phyloP scores from a whole-genome alignment of 2,113 vertebrate genomes.

The Suricata suricatta region DNA sequence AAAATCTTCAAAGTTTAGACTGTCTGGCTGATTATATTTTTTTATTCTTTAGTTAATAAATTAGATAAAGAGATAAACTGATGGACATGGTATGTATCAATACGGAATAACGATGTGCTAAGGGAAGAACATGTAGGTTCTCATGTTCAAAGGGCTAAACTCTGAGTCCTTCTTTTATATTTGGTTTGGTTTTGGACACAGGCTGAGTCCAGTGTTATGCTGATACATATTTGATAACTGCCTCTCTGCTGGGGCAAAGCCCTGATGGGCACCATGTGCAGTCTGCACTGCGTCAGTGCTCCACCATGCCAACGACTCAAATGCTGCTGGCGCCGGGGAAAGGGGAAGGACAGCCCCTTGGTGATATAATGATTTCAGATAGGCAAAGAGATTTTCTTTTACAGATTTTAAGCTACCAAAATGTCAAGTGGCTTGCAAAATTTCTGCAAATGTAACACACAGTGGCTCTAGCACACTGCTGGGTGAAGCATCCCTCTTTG shows the following conservation, averaged over 20 bases:
- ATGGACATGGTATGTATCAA: background rate
- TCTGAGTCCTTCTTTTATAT: constrained; percentile 22
- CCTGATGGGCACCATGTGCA: background rate
- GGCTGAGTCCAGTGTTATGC: background rate
- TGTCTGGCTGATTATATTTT: background rate
- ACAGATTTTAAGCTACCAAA: background rate
- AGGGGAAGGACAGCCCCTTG: background rate
- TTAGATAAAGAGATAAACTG: background rate
- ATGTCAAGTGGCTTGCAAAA: background rate
- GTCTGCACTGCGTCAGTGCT: background rate
- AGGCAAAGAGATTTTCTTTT: background rate
- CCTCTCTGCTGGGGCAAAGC: background rate
- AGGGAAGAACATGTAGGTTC: background rate
- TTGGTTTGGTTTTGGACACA: background rate
- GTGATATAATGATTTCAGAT: background rate
- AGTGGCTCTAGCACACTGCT: too few species aligned
- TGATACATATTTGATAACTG: background rate
- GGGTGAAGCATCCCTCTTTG: background rate
- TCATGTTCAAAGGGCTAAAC: background rate
- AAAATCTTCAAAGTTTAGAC: constrained; percentile 4
- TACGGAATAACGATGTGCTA: background rate
- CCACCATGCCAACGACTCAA: background rate
- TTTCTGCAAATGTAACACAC: background rate
- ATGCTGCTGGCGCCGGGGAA: background rate
- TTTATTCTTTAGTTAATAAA: constrained; percentile 25